These are phyloP conservation scores for Malurus cyaneus DNA, from an alignment of 2,113 vertebrate species.

Conservation along the genomic window DNA sequence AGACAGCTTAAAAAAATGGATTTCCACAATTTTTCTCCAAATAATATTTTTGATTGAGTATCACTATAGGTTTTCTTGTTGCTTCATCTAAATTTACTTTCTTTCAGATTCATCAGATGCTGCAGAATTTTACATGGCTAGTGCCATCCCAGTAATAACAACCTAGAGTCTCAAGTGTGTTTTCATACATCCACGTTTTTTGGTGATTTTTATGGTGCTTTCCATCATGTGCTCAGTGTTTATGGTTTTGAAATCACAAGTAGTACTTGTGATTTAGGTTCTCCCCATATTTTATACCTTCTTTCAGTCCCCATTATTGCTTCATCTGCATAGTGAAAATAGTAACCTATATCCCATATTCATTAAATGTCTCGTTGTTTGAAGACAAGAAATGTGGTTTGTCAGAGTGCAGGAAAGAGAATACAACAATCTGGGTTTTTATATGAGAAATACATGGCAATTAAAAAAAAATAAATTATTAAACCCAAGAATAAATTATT, in stretches of 20 bases:
- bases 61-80: background rate
- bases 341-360: background rate
- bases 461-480: background rate
- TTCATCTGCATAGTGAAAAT: background rate
- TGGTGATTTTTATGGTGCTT: background rate
- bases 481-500: background rate
- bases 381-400: background rate
- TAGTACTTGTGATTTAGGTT: background rate
- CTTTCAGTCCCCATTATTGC: background rate
- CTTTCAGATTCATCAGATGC: background rate
- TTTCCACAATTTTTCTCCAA: background rate
- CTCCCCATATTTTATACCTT: background rate
- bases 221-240: background rate
- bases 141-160: background rate
- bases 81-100: background rate
- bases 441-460: background rate
- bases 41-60: background rate
- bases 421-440: background rate
- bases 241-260: background rate
- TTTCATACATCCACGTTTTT: background rate
- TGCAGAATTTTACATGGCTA: background rate
- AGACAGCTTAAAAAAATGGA: background rate
- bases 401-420: background rate
- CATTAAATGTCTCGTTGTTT: background rate
- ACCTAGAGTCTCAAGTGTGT: background rate